Percentiles rank a stretch among this genome's conserved stretches.
Evolutionary conservation across 2,888 invertebrate species (phyloP).

Genomic region (Microplitis deprimator): DNA sequence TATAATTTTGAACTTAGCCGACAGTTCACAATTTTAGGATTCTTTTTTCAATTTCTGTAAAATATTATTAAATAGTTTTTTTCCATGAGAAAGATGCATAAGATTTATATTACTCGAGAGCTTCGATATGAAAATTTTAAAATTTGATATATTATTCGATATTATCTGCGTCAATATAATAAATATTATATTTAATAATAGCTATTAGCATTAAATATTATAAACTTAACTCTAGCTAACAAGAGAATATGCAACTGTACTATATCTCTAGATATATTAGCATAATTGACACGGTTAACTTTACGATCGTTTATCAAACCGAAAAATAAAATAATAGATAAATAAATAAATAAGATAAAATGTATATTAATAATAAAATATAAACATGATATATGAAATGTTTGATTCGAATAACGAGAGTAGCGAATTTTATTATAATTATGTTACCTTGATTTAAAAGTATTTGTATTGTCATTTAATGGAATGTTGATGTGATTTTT

Average conservation of each 20-base stretch:
- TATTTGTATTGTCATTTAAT: not conserved
- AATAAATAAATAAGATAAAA: not conserved
- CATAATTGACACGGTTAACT: not conserved
- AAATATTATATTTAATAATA: not conserved
- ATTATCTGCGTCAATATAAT: not conserved
- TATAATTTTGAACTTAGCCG: no score
- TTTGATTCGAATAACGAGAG: not conserved
- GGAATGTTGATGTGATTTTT: not conserved
- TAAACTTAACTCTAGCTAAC: not conserved
- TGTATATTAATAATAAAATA: constrained; percentile 1
- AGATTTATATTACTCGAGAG: not conserved
- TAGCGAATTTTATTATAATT: not conserved
- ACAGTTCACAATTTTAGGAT: no score
- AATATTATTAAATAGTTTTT: not conserved
- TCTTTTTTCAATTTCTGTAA: no score
- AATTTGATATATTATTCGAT: not conserved
- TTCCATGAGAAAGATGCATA: not conserved
- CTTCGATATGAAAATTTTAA: not conserved
- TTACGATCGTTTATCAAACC: not conserved
- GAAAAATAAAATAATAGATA: not conserved
- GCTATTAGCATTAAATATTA: not conserved
- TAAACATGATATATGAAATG: not conserved
- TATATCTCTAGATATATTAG: not conserved
- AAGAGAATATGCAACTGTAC: not conserved
- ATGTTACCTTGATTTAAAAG: not conserved